A percentile compares a stretch with the other conserved stretches of the same genome.
Evolutionary conservation across 2,888 invertebrate species (phyloP).

Genomic region (Esperia sulphurella): DNA sequence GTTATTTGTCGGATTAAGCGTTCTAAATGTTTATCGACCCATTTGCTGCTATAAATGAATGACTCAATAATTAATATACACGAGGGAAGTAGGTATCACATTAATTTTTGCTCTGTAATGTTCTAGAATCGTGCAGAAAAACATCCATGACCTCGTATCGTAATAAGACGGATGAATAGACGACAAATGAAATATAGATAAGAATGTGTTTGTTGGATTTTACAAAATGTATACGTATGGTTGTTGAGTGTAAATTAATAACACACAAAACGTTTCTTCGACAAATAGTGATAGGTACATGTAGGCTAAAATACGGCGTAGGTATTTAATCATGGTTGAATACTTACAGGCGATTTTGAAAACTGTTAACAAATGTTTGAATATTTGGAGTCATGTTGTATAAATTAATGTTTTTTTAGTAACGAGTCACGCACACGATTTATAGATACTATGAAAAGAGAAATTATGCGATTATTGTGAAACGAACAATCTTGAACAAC

Average conservation of each 20-base stretch:
- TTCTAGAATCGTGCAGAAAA: constrained; percentile 27
- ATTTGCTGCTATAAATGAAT: background rate
- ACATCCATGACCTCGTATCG: background rate
- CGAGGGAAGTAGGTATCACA: background rate
- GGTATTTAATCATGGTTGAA: constrained; percentile 1
- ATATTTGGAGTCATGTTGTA: constrained; percentile 80
- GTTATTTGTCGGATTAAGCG: too few relatives aligned
- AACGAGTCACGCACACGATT: background rate
- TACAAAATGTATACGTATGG: background rate
- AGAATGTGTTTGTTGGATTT: background rate
- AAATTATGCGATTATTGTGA: background rate
- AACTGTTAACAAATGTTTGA: constrained; percentile 83
- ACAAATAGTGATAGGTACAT: background rate
- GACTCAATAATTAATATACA: background rate
- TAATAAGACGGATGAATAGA: too few relatives aligned
- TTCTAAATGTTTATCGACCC: background rate
- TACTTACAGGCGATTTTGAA: constrained; percentile 86
- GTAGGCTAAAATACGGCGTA: background rate
- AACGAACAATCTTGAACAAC: background rate
- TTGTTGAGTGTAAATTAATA: background rate
- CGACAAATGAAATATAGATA: background rate
- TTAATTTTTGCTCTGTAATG: constrained; percentile 13
- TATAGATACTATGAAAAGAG: background rate
- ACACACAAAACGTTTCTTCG: background rate
- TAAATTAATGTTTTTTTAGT: background rate